phyloP scores from a whole-genome alignment of 2,888 invertebrate species.

The Cylloceria caligata region DNA sequence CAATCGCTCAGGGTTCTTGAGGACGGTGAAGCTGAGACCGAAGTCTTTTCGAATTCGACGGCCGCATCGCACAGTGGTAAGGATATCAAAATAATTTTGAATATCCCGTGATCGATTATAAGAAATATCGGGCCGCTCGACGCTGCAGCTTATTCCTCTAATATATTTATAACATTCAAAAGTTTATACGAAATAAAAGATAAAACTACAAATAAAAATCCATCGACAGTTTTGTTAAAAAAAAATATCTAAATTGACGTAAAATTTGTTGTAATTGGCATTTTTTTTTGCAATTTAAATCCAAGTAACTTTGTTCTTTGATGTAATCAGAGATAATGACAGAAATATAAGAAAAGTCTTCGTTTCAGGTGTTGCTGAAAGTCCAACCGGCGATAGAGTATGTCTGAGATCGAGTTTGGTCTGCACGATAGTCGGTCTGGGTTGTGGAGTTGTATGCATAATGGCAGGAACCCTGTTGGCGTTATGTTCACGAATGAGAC shows the following conservation, averaged over 20 bases:
- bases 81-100: too few species aligned
- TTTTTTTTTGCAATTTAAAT: too few species aligned
- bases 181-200: too few species aligned
- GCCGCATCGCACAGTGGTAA: slow-evolving; percentile 79
- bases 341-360: background rate
- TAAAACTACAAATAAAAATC: too few species aligned
- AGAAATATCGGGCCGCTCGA: too few species aligned
- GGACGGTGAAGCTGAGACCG: slow-evolving; percentile 92
- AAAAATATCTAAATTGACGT: too few species aligned
- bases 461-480: slow-evolving; percentile 90
- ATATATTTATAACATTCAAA: too few species aligned
- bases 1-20: slow-evolving; percentile 95
- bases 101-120: too few species aligned
- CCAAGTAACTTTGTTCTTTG: background rate
- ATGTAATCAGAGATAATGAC: background rate
- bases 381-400: slow-evolving; percentile 83
- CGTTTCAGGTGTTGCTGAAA: slow-evolving; percentile 74
- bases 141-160: too few species aligned
- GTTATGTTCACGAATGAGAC: slow-evolving; percentile 91
- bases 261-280: too few species aligned
- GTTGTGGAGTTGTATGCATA: slow-evolving; percentile 90
- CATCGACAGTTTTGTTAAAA: too few species aligned
- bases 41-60: slow-evolving; percentile 83
- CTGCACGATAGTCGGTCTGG: slow-evolving; percentile 89
- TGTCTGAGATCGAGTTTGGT: slow-evolving; percentile 87